Evolutionary conservation across 1,140 invertebrate genomes (phyloP), one percentile per base, ranked within the genome.

Genomic region (Vollenhovia emeryi): DNA sequence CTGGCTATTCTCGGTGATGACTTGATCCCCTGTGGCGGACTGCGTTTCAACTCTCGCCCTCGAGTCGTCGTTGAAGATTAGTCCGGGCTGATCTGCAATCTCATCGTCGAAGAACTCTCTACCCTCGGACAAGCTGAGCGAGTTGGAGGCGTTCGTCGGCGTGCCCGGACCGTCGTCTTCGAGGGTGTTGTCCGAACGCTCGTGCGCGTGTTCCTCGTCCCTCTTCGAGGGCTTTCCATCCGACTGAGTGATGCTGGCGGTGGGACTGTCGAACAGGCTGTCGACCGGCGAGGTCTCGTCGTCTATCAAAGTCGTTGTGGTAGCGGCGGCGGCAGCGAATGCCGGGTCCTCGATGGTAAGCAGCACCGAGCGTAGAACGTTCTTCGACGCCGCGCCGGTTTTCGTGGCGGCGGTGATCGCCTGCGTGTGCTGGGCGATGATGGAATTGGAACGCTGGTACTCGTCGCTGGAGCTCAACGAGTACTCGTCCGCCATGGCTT

Each of bases 51-150:
- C 83, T 4, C 85, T 91, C 4, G 86, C 91, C 15, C 93, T 93
- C 13, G 94, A 52, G 0, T 95, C 95, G 93, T 97, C 96, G 91
- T 97, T 96, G 91, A 98, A 98, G 2, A 97, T 95, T 68, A 98
- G 93, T 0, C 96, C 98, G 11, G 98, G 98, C 92, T 98, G 98
- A 94, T 98, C 98, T 13, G 97, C 97, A 64, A 98, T 98, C 93
- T 98, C 98, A 90, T 98, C 98, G 91, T 98, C 98, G 85, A 98
- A 97, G 57, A 98, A 96, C 62, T 96, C 96, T 83, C 96, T 96
- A 6, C 96, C 96, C 75, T 97, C 96, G 0, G 97, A 97, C 18
- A 97, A 93, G 7, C 97, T 97, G 1, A 97, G 93, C 0, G 97
- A 98, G 84, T 97, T 97, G 0, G 97, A 97, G 0, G 96, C 97